A percentile compares a stretch with the other conserved stretches of the same genome.
Conservation (phyloP, 2,888 invertebrate genomes). For the Trichogramma evanescens region DNA sequence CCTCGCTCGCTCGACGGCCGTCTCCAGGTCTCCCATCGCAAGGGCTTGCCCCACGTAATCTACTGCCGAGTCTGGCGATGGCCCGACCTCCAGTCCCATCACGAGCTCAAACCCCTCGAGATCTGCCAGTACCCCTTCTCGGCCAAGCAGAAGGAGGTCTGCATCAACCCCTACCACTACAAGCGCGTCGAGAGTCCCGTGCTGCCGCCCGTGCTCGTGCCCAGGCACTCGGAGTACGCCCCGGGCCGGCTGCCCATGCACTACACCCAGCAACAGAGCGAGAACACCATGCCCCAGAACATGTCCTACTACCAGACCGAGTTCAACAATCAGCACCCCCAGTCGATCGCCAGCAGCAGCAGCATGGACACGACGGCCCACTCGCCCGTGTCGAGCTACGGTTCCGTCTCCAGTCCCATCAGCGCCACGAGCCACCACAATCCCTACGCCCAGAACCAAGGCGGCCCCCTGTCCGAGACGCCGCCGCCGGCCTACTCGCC, state of each 20-base stretch:
- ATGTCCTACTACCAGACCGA: slow-evolving; percentile 80
- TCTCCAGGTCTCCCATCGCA: slow-evolving; percentile 52
- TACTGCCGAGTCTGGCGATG: slow-evolving; percentile 31
- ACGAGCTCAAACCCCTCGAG: slow-evolving; percentile 23
- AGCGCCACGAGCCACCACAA: slow-evolving; percentile 54
- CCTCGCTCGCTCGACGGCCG: slow-evolving; percentile 57
- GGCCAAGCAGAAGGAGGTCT: slow-evolving; percentile 22
- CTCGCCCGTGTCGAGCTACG: slow-evolving; percentile 53
- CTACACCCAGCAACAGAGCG: slow-evolving; percentile 67
- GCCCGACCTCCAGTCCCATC: slow-evolving; percentile 32
- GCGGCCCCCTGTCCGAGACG: slow-evolving; percentile 70
- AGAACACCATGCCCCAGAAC: slow-evolving; percentile 92
- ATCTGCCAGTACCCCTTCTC: slow-evolving; percentile 22
- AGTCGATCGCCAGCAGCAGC: neutral
- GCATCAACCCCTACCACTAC: slow-evolving; percentile 29
- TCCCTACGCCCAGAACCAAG: slow-evolving; percentile 59
- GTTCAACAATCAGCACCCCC: slow-evolving; percentile 53
- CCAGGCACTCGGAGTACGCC: slow-evolving; percentile 92
- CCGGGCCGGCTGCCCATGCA: slow-evolving; percentile 83
- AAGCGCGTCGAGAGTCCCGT: slow-evolving; percentile 22
- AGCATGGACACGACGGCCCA: slow-evolving; percentile 45
- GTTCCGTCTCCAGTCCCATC: slow-evolving; percentile 59
- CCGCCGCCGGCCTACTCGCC: slow-evolving; percentile 93
- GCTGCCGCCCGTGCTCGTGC: slow-evolving; percentile 79
- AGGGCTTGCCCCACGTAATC: slow-evolving; percentile 60